These are phyloP conservation scores for Caiman crocodilus DNA, from an alignment of 2,797 vertebrate species.

Conservation along the genomic window DNA sequence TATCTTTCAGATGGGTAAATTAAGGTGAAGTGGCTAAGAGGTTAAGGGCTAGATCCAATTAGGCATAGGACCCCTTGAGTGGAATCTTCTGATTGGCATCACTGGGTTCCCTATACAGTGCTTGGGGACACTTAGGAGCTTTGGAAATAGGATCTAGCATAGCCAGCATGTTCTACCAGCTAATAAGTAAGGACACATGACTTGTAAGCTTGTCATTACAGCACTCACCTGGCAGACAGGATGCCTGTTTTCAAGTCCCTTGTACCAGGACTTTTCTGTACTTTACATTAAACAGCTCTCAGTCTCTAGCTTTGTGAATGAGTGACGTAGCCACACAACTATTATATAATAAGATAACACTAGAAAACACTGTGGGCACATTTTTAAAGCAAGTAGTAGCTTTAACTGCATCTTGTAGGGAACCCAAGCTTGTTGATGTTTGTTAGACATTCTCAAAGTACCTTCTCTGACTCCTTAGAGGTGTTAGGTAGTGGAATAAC, in stretches of 20 bases:
- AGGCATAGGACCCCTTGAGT: no score
- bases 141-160: no score
- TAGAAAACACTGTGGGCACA: neutral
- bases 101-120: no score
- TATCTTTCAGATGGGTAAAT: neutral
- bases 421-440: neutral
- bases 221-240: neutral
- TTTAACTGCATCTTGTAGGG: neutral
- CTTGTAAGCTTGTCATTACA: no score
- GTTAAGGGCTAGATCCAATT: neutral
- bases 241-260: neutral
- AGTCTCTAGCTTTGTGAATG: neutral
- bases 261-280: neutral
- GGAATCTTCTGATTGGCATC: no score
- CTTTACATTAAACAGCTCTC: neutral
- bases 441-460: neutral
- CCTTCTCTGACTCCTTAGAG: neutral
- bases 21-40: neutral
- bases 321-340: neutral
- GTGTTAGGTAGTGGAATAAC: no score
- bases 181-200: no score
- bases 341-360: neutral
- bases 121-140: no score
- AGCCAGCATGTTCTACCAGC: no score
- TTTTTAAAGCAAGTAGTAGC: neutral